Conservation (phyloP, 2,888 invertebrate species). For the Leptothorax acervorum region DNA sequence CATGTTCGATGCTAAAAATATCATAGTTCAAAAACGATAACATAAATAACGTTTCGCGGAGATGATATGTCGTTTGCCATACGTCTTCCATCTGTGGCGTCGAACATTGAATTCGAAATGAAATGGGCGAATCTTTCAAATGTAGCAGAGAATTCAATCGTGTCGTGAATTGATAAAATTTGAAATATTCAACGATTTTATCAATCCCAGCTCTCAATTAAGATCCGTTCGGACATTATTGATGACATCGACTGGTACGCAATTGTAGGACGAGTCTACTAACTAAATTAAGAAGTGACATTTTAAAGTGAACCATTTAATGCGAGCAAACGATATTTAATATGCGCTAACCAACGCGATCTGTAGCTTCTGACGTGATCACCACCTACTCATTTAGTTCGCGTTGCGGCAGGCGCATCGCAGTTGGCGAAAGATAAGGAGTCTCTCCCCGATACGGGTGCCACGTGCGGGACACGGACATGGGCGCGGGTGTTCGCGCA, state of each 20-base stretch:
- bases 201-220: constrained; percentile 1
- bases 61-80: constrained; percentile 23
- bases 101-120: constrained; percentile 39
- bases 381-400: constrained; percentile 47
- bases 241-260: not conserved
- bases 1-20: not conserved
- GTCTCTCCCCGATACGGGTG: constrained; percentile 4
- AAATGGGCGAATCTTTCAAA: constrained; percentile 41
- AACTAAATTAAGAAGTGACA: not conserved
- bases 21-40: constrained; percentile 14
- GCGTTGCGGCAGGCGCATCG: constrained; percentile 16
- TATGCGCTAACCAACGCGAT: constrained; percentile 10
- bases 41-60: constrained; percentile 28
- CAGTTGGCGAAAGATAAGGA: constrained; percentile 68
- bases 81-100: constrained; percentile 2
- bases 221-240: not conserved
- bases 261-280: not conserved
- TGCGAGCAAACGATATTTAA: not conserved
- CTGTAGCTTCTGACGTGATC: constrained; percentile 28
- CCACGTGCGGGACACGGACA: constrained; percentile 36
- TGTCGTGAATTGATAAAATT: constrained; percentile 23
- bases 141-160: not conserved
- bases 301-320: constrained; percentile 14
- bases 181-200: constrained; percentile 18
- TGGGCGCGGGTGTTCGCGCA: constrained; percentile 44